phyloP scores from a whole-genome alignment of 2,888 invertebrate species.

The Nipponacmea schrenckii region DNA sequence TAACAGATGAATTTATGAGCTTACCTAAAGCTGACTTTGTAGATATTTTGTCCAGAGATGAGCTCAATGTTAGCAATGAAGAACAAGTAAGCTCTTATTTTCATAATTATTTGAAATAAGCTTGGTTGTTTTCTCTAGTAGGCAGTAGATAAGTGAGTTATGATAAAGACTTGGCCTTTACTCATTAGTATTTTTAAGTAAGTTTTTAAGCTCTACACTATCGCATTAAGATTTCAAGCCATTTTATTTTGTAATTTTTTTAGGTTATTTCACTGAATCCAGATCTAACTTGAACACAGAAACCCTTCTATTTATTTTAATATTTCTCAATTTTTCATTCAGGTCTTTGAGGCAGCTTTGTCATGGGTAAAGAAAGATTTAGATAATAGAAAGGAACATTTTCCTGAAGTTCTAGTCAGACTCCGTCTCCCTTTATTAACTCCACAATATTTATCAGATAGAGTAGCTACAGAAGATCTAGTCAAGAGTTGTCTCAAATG shows the following conservation, averaged over 20 bases:
- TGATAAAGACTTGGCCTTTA: no score
- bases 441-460: constrained; percentile 83
- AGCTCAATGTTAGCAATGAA: constrained; percentile 80
- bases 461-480: constrained; percentile 82
- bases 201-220: no score
- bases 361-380: constrained; percentile 80
- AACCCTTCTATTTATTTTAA: no score
- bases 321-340: constrained; percentile 9
- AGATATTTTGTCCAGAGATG: constrained; percentile 79
- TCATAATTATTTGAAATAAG: not conserved
- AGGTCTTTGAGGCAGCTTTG: constrained; percentile 86
- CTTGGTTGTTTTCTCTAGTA: no score
- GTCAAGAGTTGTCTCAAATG: constrained; percentile 83
- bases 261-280: no score
- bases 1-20: constrained; percentile 80
- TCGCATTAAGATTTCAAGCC: no score
- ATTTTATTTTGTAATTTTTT: no score
- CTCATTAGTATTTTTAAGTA: no score
- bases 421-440: constrained; percentile 84
- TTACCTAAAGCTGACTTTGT: constrained; percentile 75
- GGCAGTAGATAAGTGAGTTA: no score
- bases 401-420: constrained; percentile 79
- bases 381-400: constrained; percentile 72
- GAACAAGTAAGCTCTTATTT: constrained; percentile 72
- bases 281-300: no score